These are phyloP conservation scores for Hydrolagus affinis DNA, from an alignment of 2,113 vertebrate species.

Conservation along the genomic window DNA sequence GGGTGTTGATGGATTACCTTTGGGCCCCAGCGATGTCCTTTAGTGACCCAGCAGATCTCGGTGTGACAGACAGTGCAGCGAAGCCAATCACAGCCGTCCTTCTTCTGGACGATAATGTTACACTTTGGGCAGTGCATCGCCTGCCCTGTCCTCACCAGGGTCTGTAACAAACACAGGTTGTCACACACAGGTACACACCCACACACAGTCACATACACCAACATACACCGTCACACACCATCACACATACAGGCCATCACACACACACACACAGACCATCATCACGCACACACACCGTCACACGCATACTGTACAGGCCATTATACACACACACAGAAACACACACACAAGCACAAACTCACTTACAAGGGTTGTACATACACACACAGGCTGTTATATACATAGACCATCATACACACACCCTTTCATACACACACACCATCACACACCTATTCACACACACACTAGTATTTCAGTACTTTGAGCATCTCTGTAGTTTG, in stretches of 20 bases:
- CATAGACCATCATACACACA: too few relatives aligned
- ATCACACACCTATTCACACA: background rate
- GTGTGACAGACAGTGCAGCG: slow-evolving; percentile 87
- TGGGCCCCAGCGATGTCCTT: slow-evolving; percentile 82
- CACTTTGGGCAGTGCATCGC: slow-evolving; percentile 88
- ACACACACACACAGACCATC: background rate
- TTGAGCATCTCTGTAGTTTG: slow-evolving; percentile 68
- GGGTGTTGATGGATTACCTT: slow-evolving; percentile 48
- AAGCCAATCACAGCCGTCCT: slow-evolving; percentile 89
- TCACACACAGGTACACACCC: too few relatives aligned
- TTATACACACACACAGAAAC: too few relatives aligned
- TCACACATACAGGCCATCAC: too few relatives aligned
- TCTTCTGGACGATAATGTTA: slow-evolving; percentile 83
- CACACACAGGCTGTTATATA: too few relatives aligned
- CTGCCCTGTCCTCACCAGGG: slow-evolving; percentile 69
- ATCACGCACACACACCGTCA: background rate
- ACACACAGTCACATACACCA: background rate
- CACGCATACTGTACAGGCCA: too few relatives aligned
- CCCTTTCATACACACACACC: too few relatives aligned
- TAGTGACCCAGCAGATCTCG: slow-evolving; percentile 93
- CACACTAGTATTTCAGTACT: slow-evolving; percentile 41
- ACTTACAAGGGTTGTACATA: too few relatives aligned
- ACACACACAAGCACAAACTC: too few relatives aligned
- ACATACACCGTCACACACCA: too few relatives aligned
- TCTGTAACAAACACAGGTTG: slow-evolving; percentile 39